phyloP scores from a whole-genome alignment of 2,113 vertebrate genomes.

The Laticauda laticaudata region DNA sequence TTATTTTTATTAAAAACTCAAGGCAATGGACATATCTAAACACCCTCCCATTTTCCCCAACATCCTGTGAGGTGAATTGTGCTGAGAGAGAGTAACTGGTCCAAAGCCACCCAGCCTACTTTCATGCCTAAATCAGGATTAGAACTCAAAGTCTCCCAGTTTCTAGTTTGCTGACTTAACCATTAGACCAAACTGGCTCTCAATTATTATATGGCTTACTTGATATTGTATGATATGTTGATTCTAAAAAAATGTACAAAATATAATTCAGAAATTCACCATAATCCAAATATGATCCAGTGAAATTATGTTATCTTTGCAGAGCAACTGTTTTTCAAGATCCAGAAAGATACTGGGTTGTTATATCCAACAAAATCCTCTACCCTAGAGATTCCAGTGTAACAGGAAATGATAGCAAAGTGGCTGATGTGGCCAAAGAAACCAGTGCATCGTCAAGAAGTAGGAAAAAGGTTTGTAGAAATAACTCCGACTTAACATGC shows the following conservation, averaged over 20 bases:
- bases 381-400: not conserved
- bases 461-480: constrained; percentile 30
- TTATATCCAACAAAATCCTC: not conserved
- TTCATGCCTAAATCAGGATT: not conserved
- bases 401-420: not conserved
- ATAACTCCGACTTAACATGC: not conserved
- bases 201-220: not conserved
- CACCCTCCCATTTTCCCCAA: too few species aligned
- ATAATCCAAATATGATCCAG: not conserved
- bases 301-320: constrained; percentile 1
- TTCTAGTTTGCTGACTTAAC: not conserved
- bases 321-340: constrained; percentile 26
- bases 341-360: constrained; percentile 20
- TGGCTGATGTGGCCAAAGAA: not conserved
- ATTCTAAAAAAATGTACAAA: not conserved
- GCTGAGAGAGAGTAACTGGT: too few species aligned
- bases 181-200: not conserved
- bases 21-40: too few species aligned
- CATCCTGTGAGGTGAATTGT: too few species aligned
- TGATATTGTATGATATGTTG: not conserved
- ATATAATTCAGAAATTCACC: not conserved
- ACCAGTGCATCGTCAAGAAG: not conserved
- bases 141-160: not conserved
- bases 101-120: too few species aligned
- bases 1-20: too few species aligned